These are phyloP conservation scores for Calephelis perditalis DNA, from an alignment of 2,888 invertebrate genomes.

Conservation along the genomic window DNA sequence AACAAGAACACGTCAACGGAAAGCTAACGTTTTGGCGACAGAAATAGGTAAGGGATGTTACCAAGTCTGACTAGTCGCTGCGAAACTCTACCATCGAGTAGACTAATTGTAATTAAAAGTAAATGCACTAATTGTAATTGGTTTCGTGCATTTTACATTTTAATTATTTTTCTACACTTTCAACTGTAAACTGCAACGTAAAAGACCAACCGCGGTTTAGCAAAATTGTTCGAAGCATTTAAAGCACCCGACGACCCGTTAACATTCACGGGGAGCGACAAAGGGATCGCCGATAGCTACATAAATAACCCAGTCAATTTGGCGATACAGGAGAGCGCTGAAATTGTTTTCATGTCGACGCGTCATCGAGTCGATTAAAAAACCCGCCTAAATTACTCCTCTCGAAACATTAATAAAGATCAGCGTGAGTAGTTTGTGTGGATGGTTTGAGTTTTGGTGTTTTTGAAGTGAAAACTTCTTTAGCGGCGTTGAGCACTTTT, in stretches of 20 bases:
- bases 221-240: constrained; percentile 2
- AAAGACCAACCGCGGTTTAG: neutral
- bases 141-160: no score
- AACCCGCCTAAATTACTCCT: constrained; percentile 37
- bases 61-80: no score
- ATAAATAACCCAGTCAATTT: constrained; percentile 57
- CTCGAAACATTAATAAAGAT: constrained; percentile 2
- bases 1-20: no score
- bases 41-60: no score
- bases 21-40: no score
- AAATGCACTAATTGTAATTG: no score
- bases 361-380: constrained; percentile 54
- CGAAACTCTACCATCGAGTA: no score
- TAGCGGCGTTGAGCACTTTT: no score
- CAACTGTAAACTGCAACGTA: neutral
- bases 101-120: no score
- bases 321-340: constrained; percentile 36
- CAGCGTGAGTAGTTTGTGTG: neutral
- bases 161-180: no score
- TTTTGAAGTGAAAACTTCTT: no score
- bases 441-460: neutral
- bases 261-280: constrained; percentile 20
- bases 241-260: constrained; percentile 18
- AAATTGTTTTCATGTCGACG: constrained; percentile 40
- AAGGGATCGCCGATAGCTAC: constrained; percentile 27